Percentiles rank a stretch among this genome's conserved stretches.
Evolutionary conservation across 2,113 vertebrate species (phyloP).

Genomic region (Nyctereutes procyonoides): DNA sequence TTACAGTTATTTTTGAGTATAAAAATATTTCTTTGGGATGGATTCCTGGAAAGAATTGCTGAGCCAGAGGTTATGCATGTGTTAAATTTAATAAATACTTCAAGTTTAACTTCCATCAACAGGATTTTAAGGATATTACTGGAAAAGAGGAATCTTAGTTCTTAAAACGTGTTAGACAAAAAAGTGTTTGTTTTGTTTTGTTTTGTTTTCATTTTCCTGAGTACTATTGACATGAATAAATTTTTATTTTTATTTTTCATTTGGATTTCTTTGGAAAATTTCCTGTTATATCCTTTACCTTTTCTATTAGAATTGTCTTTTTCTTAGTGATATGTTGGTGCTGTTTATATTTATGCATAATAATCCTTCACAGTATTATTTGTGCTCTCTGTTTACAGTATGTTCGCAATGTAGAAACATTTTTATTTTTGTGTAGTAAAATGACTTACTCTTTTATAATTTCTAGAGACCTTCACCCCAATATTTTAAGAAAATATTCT

Average conservation of each 20-base stretch:
- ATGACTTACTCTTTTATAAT: slow-evolving; percentile 22
- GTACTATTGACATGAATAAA: neutral
- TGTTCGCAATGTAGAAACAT: neutral
- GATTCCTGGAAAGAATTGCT: slow-evolving; percentile 37
- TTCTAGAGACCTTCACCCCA: neutral
- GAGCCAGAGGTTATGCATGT: neutral
- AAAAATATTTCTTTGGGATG: slow-evolving; percentile 38
- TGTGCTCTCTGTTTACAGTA: neutral
- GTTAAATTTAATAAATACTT: slow-evolving; percentile 30
- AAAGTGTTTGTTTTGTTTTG: neutral
- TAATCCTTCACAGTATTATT: neutral
- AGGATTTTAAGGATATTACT: neutral
- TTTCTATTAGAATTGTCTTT: neutral
- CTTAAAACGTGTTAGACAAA: neutral
- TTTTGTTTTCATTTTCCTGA: slow-evolving; percentile 54
- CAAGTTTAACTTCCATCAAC: neutral
- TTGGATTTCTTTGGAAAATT: slow-evolving; percentile 38
- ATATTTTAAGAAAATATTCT: neutral
- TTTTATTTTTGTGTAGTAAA: slow-evolving; percentile 31
- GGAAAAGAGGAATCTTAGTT: neutral
- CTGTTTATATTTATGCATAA: slow-evolving; percentile 32
- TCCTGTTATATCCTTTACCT: neutral
- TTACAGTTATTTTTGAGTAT: slow-evolving; percentile 43
- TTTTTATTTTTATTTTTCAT: slow-evolving; percentile 29
- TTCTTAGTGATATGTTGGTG: slow-evolving; percentile 6